These are phyloP conservation scores for Hucho hucho DNA, from an alignment of 2,113 vertebrate species.

Conservation along the genomic window DNA sequence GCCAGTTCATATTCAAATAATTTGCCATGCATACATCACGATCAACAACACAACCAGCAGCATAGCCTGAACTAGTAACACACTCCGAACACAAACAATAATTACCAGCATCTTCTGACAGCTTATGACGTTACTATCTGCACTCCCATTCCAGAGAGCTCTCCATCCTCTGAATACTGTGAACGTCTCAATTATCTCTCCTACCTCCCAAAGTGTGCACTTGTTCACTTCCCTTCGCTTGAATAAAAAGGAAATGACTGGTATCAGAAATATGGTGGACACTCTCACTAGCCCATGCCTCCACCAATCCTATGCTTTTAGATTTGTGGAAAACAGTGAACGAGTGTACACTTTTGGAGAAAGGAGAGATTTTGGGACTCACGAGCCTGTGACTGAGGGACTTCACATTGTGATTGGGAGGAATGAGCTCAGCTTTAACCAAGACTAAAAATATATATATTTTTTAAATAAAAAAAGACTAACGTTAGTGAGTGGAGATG, in stretches of 20 bases:
- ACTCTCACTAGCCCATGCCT: too few species aligned
- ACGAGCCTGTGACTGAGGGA: not conserved
- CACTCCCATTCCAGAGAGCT: not conserved
- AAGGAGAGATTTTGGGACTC: too few species aligned
- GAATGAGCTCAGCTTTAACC: not conserved
- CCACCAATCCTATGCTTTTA: too few species aligned
- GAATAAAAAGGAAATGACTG: too few species aligned
- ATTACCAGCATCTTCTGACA: not conserved
- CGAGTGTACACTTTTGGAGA: too few species aligned
- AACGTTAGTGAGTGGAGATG: not conserved
- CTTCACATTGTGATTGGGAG: not conserved
- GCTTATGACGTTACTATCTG: not conserved
- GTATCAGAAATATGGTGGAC: too few species aligned
- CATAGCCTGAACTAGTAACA: not conserved
- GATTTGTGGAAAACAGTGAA: too few species aligned
- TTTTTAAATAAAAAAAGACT: too few species aligned
- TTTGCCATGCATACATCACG: not conserved
- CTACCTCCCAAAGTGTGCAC: too few species aligned
- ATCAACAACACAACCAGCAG: not conserved
- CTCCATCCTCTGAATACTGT: not conserved
- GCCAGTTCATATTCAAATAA: not conserved
- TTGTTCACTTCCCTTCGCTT: too few species aligned
- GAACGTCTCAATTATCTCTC: too few species aligned
- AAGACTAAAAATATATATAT: too few species aligned
- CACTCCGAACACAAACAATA: not conserved